These are phyloP conservation scores for Zygothrica quintamaculata DNA, from an alignment of 2,888 invertebrate species.

Conservation along the genomic window DNA sequence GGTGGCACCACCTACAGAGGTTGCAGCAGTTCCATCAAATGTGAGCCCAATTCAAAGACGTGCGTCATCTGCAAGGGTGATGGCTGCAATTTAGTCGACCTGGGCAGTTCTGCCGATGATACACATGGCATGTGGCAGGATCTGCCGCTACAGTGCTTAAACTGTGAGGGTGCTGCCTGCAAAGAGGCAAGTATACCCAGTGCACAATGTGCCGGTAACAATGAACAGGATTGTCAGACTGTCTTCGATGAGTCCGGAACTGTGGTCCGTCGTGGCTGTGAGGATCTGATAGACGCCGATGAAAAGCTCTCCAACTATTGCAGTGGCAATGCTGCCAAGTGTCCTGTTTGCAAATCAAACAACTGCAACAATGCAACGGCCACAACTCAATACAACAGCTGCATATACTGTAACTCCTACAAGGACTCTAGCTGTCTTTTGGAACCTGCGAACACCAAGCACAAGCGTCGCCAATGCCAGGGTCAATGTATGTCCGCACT, in stretches of 20 bases:
- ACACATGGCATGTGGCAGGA: conserved; percentile 83
- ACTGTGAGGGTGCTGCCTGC: conserved; percentile 69
- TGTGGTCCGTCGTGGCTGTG: conserved; percentile 77
- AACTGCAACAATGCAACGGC: conserved; percentile 76
- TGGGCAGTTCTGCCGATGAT: conserved; percentile 65
- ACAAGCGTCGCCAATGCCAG: conserved; percentile 74
- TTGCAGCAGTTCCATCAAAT: conserved; percentile 71
- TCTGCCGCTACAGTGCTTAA: conserved; percentile 76
- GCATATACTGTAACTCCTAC: conserved; percentile 79
- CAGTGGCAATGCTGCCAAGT: conserved; percentile 52
- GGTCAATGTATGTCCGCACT: conserved; percentile 81
- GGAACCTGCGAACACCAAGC: conserved; percentile 47
- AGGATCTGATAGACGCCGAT: conserved; percentile 63
- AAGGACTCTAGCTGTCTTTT: conserved; percentile 68
- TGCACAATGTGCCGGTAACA: conserved; percentile 70
- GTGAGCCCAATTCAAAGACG: conserved; percentile 62
- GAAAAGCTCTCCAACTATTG: conserved; percentile 55
- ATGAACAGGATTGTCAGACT: conserved; percentile 81
- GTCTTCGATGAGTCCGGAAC: conserved; percentile 66
- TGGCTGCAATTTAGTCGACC: conserved; percentile 76
- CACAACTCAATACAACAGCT: conserved; percentile 62
- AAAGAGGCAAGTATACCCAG: conserved; percentile 7
- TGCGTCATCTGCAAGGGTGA: conserved; percentile 69
- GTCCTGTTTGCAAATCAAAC: conserved; percentile 82
- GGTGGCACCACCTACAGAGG: conserved; percentile 71